These are phyloP conservation scores for Lepidocolaptes lacrymiger DNA, from an alignment of 2,797 vertebrate genomes.

Conservation along the genomic window DNA sequence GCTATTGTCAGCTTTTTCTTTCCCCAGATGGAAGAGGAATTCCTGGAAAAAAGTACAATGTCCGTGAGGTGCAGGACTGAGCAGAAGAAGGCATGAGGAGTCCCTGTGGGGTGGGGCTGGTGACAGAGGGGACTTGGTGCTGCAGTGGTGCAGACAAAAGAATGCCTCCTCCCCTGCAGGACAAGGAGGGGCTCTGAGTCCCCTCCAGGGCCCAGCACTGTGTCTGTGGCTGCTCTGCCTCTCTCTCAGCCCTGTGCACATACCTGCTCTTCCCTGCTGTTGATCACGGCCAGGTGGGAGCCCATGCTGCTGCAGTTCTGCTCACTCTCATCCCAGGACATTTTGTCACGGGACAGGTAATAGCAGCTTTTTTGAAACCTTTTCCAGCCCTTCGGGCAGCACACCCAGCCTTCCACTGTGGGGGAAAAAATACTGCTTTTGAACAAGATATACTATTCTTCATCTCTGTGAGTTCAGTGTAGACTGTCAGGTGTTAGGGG, in stretches of 20 bases:
- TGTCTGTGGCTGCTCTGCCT: background rate
- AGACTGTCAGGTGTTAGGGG: background rate
- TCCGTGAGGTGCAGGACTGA: background rate
- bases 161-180: background rate
- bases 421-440: background rate
- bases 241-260: background rate
- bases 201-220: background rate
- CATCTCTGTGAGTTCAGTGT: background rate
- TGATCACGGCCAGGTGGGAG: conserved; percentile 68
- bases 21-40: conserved; percentile 51
- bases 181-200: background rate
- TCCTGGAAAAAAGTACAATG: conserved; percentile 37
- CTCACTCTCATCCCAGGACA: background rate
- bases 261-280: conserved; percentile 70
- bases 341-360: background rate
- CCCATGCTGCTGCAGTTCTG: conserved; percentile 62
- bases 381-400: conserved; percentile 61
- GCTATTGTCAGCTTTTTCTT: background rate
- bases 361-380: conserved; percentile 65
- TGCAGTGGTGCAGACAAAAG: background rate
- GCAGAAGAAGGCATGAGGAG: background rate
- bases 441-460: background rate
- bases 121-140: background rate
- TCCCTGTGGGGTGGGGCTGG: background rate
- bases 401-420: background rate